Conservation (phyloP, 2,113 vertebrate species). For the Irena cyanogastra region DNA sequence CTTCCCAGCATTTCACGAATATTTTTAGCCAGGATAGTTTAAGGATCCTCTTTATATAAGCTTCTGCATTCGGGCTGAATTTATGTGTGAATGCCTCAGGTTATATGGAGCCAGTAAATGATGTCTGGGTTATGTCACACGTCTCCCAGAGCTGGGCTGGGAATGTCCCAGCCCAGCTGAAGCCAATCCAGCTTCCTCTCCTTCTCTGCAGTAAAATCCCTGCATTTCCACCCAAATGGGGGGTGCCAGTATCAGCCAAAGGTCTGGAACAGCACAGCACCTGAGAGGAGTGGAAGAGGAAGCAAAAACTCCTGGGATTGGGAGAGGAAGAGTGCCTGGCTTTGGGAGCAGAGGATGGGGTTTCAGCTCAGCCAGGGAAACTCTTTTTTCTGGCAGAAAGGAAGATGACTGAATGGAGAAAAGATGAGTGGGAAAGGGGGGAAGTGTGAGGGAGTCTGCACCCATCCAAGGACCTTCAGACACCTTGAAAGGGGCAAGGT, state of each 20-base stretch:
- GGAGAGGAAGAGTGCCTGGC: neutral
- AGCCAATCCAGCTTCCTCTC: neutral
- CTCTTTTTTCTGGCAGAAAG: neutral
- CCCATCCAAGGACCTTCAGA: neutral
- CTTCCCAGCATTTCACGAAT: neutral
- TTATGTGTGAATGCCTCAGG: slow-evolving; percentile 52
- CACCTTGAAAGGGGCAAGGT: neutral
- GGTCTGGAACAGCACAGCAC: neutral
- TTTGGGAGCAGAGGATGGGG: neutral
- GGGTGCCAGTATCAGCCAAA: neutral
- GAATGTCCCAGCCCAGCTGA: neutral
- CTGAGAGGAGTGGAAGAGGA: neutral
- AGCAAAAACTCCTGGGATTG: fast-evolving
- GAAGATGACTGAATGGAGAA: neutral
- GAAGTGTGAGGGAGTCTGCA: neutral
- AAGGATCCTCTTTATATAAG: slow-evolving; percentile 13
- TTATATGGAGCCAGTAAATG: slow-evolving; percentile 42
- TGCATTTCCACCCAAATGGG: neutral
- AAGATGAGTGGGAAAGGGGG: neutral
- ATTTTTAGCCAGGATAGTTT: neutral
- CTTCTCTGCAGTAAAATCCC: neutral
- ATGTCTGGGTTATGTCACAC: slow-evolving; percentile 42
- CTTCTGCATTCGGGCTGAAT: neutral
- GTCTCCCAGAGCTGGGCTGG: neutral
- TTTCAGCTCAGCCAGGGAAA: neutral